A percentile compares a stretch with the other conserved stretches of the same genome.
Evolutionary conservation across 37 sponge, comb jelly and placozoan genomes (phyloP).

Genomic region (Beroe ovata): DNA sequence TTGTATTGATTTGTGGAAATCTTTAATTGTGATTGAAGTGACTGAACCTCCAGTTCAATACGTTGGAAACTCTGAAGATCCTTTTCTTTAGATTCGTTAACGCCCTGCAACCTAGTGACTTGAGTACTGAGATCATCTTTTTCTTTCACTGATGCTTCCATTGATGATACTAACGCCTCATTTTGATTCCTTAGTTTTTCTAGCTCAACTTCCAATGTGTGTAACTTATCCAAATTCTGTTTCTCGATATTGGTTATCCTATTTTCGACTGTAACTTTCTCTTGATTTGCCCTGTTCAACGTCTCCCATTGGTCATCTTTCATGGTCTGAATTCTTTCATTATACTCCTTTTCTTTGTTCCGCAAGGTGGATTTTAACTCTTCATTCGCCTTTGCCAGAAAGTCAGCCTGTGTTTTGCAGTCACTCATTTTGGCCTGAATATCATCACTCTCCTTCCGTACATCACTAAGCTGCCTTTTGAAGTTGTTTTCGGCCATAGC

Average conservation of each 20-base stretch:
- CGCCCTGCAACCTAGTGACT: not conserved
- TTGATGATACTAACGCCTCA: not conserved
- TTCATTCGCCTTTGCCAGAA: conserved; percentile 20
- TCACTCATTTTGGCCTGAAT: conserved; percentile 12
- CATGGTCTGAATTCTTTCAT: conserved; percentile 5
- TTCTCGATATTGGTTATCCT: conserved; percentile 3
- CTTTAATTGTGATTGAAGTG: conserved; percentile 20
- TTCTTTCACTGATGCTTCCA: not conserved
- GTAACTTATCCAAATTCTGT: conserved; percentile 11
- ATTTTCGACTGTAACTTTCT: not conserved
- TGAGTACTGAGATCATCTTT: not conserved
- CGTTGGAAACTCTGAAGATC: not conserved
- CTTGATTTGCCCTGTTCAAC: conserved; percentile 24
- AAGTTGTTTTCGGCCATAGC: conserved; percentile 44
- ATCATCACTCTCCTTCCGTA: conserved; percentile 34
- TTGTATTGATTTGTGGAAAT: conserved; percentile 10
- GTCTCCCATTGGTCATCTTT: conserved; percentile 63
- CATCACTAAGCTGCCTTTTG: conserved; percentile 54
- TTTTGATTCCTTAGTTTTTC: not conserved
- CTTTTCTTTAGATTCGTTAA: conserved; percentile 23
- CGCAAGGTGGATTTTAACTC: conserved; percentile 4
- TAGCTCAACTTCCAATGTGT: conserved; percentile 10
- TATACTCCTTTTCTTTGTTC: conserved; percentile 44
- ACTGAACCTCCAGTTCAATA: conserved; percentile 24
- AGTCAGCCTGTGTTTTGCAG: conserved; percentile 7